Percentiles rank a stretch among this genome's conserved stretches.
Evolutionary conservation across 2,797 vertebrate genomes (phyloP).

Genomic region (Platalea minor): DNA sequence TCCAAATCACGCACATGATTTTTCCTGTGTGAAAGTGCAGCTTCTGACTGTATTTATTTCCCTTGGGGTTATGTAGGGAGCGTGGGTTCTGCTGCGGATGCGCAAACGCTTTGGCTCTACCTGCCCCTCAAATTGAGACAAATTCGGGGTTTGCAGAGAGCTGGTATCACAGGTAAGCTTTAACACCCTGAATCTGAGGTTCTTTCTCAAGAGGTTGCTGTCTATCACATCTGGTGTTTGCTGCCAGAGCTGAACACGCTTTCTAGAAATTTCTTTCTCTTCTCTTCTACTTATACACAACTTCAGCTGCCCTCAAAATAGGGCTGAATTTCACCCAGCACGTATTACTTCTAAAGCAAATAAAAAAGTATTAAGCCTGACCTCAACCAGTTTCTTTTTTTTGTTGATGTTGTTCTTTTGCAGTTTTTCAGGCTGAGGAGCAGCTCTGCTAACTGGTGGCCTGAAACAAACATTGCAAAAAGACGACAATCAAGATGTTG

Average conservation of each 20-base stretch:
- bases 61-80: not conserved
- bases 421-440: slow-evolving; percentile 92
- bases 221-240: not conserved
- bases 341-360: not conserved
- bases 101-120: not conserved
- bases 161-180: not conserved
- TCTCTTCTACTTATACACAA: not conserved
- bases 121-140: not conserved
- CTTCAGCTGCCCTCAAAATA: not conserved
- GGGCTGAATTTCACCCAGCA: not conserved
- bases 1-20: rapidly evolving
- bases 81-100: not conserved
- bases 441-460: slow-evolving; percentile 92
- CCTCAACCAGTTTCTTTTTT: slow-evolving; percentile 93
- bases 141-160: not conserved
- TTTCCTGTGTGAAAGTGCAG: not conserved
- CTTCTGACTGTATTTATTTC: not conserved
- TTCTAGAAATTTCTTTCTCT: not conserved
- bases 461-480: slow-evolving; percentile 68
- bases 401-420: slow-evolving; percentile 90
- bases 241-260: not conserved
- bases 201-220: not conserved
- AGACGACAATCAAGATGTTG: not conserved
- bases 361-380: slow-evolving; percentile 42
- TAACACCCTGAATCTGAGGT: not conserved